Evolutionary conservation across 1,140 invertebrate genomes (phyloP).

Genomic region (Mycetomoellerius zeteki): DNA sequence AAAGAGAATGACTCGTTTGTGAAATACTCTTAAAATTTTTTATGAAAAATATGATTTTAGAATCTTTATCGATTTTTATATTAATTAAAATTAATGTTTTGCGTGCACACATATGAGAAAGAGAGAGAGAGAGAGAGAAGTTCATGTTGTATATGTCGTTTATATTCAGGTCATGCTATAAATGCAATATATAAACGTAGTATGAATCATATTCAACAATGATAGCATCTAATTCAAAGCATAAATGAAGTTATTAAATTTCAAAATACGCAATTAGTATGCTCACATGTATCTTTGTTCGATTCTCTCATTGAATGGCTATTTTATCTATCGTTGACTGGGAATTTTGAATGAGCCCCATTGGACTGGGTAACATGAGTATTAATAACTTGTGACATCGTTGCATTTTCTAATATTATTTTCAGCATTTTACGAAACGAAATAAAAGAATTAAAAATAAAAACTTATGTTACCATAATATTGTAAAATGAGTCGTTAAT

Average conservation of each 20-base stretch:
- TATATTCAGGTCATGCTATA: conserved; percentile 50
- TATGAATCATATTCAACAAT: neutral
- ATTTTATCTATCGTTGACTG: conserved; percentile 30
- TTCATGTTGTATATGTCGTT: neutral
- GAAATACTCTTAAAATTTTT: conserved; percentile 31
- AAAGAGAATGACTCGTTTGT: conserved; percentile 24
- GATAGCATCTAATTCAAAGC: neutral
- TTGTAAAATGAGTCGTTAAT: neutral
- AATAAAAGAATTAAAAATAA: neutral
- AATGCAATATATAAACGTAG: conserved; percentile 20
- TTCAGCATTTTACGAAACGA: conserved; percentile 39
- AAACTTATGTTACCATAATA: neutral
- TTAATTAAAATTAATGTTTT: conserved; percentile 4
- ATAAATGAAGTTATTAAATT: conserved; percentile 42
- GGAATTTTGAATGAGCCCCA: conserved; percentile 80
- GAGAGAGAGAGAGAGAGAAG: neutral
- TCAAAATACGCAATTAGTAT: neutral
- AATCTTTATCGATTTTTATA: neutral
- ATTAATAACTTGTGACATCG: conserved; percentile 86
- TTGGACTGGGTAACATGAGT: conserved; percentile 75
- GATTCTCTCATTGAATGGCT: conserved; percentile 18
- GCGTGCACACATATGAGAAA: neutral
- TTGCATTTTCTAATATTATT: conserved; percentile 82
- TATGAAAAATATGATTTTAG: conserved; percentile 3
- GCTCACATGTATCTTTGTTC: neutral